These are phyloP conservation scores for Champsocephalus gunnari DNA, from an alignment of 2,797 vertebrate genomes.

Conservation along the genomic window DNA sequence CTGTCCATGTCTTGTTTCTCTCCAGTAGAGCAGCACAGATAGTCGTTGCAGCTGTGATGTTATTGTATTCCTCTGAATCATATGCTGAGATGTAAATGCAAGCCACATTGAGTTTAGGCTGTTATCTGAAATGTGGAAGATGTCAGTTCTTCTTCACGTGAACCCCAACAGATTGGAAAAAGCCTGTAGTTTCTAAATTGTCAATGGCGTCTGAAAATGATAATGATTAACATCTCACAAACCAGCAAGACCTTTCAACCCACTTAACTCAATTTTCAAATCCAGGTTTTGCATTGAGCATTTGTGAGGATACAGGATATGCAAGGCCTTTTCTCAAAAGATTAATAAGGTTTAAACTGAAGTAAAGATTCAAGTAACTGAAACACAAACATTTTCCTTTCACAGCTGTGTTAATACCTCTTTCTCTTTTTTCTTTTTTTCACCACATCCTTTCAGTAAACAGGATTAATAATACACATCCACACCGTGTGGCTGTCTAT, in stretches of 20 bases:
- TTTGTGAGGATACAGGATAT: background rate
- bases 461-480: background rate
- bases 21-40: slow-evolving; percentile 14
- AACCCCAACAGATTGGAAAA: background rate
- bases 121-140: background rate
- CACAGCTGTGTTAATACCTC: background rate
- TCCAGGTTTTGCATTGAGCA: no score
- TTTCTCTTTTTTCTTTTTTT: background rate
- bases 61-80: background rate
- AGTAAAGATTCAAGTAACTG: background rate
- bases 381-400: background rate
- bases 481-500: background rate
- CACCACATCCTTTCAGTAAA: background rate
- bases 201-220: background rate
- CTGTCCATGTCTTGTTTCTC: background rate
- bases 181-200: slow-evolving; percentile 20
- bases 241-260: background rate
- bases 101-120: slow-evolving; percentile 8
- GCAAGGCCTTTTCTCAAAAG: background rate
- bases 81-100: background rate
- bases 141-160: background rate
- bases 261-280: background rate
- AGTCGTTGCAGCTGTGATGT: slow-evolving; percentile 37
- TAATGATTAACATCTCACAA: background rate
- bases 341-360: background rate